A percentile compares a stretch with the other conserved stretches of the same genome.
Conservation (phyloP, 2,888 invertebrate genomes). For the Portevinia maculata region DNA sequence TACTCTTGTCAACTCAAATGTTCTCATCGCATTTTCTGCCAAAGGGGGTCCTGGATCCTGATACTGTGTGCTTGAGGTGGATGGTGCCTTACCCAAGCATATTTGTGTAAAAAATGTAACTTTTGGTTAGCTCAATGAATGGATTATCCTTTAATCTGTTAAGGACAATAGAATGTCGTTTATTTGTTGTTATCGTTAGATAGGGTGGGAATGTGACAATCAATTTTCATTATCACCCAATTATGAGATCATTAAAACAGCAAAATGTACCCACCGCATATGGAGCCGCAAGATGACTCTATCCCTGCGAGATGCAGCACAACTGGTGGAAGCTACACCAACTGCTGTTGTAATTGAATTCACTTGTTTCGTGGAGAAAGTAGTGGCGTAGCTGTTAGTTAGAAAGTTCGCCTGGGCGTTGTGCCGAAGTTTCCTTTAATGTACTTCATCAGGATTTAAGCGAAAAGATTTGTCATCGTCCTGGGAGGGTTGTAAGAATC, state of each 20-base stretch:
- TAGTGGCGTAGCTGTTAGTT: constrained; percentile 64
- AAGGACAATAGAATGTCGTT: constrained; percentile 63
- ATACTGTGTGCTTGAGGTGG: not conserved
- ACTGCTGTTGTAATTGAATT: constrained; percentile 71
- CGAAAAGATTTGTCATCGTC: constrained; percentile 73
- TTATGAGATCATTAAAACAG: constrained; percentile 66
- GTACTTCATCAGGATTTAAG: constrained; percentile 74
- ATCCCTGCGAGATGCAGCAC: constrained; percentile 46
- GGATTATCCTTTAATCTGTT: constrained; percentile 67
- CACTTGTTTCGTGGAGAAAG: constrained; percentile 72
- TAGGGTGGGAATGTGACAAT: constrained; percentile 31
- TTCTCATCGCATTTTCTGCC: constrained; percentile 31
- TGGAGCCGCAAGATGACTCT: constrained; percentile 13
- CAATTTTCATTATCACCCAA: constrained; percentile 73
- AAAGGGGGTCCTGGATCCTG: constrained; percentile 6
- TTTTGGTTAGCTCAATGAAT: constrained; percentile 44
- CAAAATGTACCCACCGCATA: constrained; percentile 22
- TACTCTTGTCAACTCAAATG: constrained; percentile 70
- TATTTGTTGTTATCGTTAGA: constrained; percentile 32
- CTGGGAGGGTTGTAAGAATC: constrained; percentile 4
- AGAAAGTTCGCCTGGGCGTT: constrained; percentile 64
- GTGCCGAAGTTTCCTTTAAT: constrained; percentile 70
- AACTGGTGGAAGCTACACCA: constrained; percentile 21
- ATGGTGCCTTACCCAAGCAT: constrained; percentile 6
- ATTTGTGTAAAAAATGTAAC: constrained; percentile 41